These are phyloP conservation scores for Indicator maculatus DNA, from an alignment of 2,113 vertebrate species.

Conservation along the genomic window DNA sequence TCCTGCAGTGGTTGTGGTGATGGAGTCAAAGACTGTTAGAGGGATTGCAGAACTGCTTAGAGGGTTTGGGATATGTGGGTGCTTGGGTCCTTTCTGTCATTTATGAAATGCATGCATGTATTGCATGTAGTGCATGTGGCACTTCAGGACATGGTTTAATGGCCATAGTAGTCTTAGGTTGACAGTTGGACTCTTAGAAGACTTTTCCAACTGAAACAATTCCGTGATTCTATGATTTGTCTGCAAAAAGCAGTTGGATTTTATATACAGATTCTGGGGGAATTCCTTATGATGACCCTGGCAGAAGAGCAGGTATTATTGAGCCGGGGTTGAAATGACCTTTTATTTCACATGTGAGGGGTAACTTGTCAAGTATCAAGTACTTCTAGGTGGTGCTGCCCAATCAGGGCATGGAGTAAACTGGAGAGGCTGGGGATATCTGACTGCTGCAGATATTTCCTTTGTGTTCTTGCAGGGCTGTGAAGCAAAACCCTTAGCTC, in stretches of 20 bases:
- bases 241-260: background rate
- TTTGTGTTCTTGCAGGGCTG: fast-evolving
- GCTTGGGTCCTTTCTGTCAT: background rate
- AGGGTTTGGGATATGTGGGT: background rate
- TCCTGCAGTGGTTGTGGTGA: background rate
- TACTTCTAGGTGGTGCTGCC: background rate
- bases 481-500: background rate
- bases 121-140: background rate
- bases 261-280: background rate
- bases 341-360: background rate
- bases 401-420: background rate
- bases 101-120: background rate
- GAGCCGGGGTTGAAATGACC: background rate
- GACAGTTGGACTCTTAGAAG: too few relatives aligned
- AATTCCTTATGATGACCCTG: background rate
- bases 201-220: too few relatives aligned
- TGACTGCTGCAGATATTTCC: background rate
- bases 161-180: too few relatives aligned
- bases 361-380: background rate
- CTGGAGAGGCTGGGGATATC: fast-evolving
- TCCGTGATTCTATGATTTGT: too few relatives aligned
- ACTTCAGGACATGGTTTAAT: too few relatives aligned
- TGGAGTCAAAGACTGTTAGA: background rate
- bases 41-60: background rate
- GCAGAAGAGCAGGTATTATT: background rate